Percentiles rank a stretch among this genome's conserved stretches.
Evolutionary conservation across 2,113 vertebrate species (phyloP).

Genomic region (Poeciliopsis occidentalis): DNA sequence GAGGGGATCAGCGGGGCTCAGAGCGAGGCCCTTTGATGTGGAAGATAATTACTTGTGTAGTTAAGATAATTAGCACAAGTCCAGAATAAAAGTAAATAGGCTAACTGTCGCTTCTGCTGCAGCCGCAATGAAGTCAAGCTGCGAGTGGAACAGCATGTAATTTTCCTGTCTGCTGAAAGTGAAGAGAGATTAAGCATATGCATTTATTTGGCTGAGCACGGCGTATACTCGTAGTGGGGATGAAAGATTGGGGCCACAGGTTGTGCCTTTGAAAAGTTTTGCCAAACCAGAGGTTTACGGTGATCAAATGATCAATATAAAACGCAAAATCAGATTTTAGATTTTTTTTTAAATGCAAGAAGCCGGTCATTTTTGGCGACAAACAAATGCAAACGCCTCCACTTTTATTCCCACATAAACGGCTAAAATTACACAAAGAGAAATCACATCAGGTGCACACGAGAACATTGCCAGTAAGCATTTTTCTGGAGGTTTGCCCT

Average conservation of each 20-base stretch:
- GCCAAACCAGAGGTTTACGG: background rate
- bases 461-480: too few relatives aligned
- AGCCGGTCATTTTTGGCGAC: too few relatives aligned
- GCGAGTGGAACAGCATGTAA: conserved; percentile 40
- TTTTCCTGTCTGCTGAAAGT: conserved; percentile 30
- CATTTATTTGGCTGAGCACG: background rate
- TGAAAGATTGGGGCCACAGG: background rate
- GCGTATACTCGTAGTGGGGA: background rate
- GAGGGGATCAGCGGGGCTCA: conserved; percentile 61
- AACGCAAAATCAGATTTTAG: too few relatives aligned
- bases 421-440: too few relatives aligned
- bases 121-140: conserved; percentile 43
- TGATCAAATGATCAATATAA: background rate
- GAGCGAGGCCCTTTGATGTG: conserved; percentile 83
- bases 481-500: too few relatives aligned
- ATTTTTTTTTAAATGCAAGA: too few relatives aligned
- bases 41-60: conserved; percentile 83
- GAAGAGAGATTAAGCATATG: conserved; percentile 16
- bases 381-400: too few relatives aligned
- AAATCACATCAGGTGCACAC: too few relatives aligned
- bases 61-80: conserved; percentile 78
- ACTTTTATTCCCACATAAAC: too few relatives aligned
- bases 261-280: background rate
- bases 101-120: conserved; percentile 55
- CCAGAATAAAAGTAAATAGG: conserved; percentile 73